Base-by-base conservation (phyloP, 2,888 invertebrate species). In the Brachynemurus nebulosus region DNA sequence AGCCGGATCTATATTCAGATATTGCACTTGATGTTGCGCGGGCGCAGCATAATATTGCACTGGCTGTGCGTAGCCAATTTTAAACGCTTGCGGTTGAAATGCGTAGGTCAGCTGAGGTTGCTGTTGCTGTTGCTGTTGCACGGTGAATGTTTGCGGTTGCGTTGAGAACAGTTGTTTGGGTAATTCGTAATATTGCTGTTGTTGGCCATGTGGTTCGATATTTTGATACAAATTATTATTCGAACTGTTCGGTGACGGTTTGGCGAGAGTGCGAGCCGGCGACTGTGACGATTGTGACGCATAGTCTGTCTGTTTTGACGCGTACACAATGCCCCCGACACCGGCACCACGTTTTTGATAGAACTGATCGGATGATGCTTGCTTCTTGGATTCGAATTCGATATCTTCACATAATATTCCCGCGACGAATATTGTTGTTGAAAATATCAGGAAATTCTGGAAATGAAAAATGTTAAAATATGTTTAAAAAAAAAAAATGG, bases 1-100 rank as follows among this genome's bases (percentile, higher is more conserved):
- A n/a, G 52, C 25, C 36, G 49, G 9, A 40, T 48, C 33, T 40
- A 47, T 27, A 47, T 52, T 25, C 47, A 45, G 37, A 20, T 17
- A 18, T 2, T 23, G 25, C 14, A n/a, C 14, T 11, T 12, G 18
- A 2, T 20, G 27, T 25, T 21, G 36, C 2, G 14, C 36, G n/a
- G 11, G n/a, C 8, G 8, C 30, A 12, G n/a, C n/a, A 3, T 30
- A 14, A 2, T 30, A 14, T 2, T 30, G n/a, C 6, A 36, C n/a
- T 2, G 36, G 17, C 18, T 36, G 36, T 4, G 17, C n/a, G 9
- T 36, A 18, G 2, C 19, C 40, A 20, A 40, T 7, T 25, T 21
- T 40, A 16, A 16, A 40, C 12, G 40, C 40, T 30, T 42, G 42
- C n/a, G 34, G 42, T 18, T 42, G 42, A 11, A 12, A 34, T 34